Evolutionary conservation across 2,113 vertebrate species (phyloP).

Genomic region (Onychostoma macrolepis): DNA sequence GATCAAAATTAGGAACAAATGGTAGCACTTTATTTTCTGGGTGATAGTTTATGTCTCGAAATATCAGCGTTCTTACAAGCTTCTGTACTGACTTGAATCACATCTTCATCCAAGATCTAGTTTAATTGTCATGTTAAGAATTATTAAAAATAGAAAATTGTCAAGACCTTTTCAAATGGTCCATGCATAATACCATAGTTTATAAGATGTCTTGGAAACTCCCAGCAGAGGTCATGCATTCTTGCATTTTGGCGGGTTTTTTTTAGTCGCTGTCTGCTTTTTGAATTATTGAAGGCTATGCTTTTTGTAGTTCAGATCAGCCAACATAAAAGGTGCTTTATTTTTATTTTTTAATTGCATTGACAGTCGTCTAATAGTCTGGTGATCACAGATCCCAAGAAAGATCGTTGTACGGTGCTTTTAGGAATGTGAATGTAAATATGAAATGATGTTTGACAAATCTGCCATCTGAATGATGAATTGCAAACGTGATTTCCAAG

Average conservation of each 20-base stretch:
- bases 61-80: conserved; percentile 18
- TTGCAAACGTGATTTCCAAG: conserved; percentile 48
- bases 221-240: conserved; percentile 45
- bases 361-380: conserved; percentile 27
- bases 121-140: conserved; percentile 36
- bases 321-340: conserved; percentile 42
- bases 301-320: conserved; percentile 19
- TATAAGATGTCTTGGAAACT: conserved; percentile 36
- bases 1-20: conserved; percentile 45
- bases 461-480: conserved; percentile 41
- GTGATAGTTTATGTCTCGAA: conserved; percentile 30
- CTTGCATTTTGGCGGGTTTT: not conserved
- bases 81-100: not conserved
- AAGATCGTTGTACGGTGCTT: not conserved
- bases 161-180: not conserved
- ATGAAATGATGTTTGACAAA: conserved; percentile 45
- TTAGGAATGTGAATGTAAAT: not conserved
- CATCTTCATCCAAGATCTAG: not conserved
- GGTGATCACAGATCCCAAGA: conserved; percentile 37
- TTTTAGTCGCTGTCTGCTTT: conserved; percentile 1
- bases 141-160: not conserved
- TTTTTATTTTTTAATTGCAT: not conserved
- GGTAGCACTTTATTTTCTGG: conserved; percentile 38
- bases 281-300: conserved; percentile 41
- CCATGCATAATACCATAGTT: not conserved